Evolutionary conservation across 2,797 vertebrate species (phyloP).

Genomic region (Halcyon chelicuti): DNA sequence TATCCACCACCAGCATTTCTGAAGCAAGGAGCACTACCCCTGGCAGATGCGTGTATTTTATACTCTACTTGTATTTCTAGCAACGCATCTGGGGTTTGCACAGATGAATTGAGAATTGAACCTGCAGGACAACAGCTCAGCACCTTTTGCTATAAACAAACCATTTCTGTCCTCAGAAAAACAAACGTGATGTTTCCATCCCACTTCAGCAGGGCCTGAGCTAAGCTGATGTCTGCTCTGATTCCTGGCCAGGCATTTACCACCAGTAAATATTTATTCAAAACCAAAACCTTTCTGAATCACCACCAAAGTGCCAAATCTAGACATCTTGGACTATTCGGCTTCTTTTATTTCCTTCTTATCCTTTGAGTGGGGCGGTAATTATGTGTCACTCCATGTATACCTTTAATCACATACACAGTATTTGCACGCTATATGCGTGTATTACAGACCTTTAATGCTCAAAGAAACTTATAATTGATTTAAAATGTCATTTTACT

Average conservation of each 20-base stretch:
- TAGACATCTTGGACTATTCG: rapidly evolving
- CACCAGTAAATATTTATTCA: background rate
- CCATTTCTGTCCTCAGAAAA: background rate
- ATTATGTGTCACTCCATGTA: background rate
- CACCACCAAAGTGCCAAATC: rapidly evolving
- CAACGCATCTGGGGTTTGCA: background rate
- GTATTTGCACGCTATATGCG: rapidly evolving
- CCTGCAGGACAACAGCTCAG: background rate
- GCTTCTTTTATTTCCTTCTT: background rate
- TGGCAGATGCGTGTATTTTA: rapidly evolving
- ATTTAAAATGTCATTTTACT: background rate
- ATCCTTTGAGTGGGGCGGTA: rapidly evolving
- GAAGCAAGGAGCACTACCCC: background rate
- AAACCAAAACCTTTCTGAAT: background rate
- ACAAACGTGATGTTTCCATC: background rate
- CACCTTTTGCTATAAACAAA: background rate
- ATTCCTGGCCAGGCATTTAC: background rate
- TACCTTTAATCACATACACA: background rate
- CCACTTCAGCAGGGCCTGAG: rapidly evolving
- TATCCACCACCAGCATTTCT: rapidly evolving
- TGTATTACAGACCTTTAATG: background rate
- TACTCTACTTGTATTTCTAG: background rate
- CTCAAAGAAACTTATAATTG: background rate
- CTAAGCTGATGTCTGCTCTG: background rate
- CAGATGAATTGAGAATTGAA: background rate